Base-by-base conservation (phyloP, 1,140 invertebrate species). In the Phymorhynchus buccinoides region DNA sequence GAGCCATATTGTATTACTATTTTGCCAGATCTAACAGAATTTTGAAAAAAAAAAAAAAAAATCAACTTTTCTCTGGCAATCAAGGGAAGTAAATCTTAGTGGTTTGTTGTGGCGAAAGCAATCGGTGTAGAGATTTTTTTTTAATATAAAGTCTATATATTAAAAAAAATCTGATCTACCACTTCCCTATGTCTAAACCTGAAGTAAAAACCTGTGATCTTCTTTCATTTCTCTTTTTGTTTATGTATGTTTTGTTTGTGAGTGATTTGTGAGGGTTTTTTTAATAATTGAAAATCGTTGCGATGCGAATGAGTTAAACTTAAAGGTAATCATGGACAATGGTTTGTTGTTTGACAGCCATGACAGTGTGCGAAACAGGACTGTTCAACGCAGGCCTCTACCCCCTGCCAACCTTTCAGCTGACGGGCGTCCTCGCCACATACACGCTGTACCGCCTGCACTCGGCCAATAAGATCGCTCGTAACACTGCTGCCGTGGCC, bases 361-460 rank as follows among this genome's bases (percentile, higher is more conserved):
- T 90, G 73, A 88, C 88, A 9, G 68, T 85, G 32, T 90, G 89
- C 87, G 90, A 91, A 80, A 73, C 88, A 7, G 81, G 87, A 1
- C 66, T 91, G 52, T 89, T 86, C 81, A 84, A 88, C 35, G 83
- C 88, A 44, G 81, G 84, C 2, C 78, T 91, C 39, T 90, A 89
- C 71, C 84, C 86, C 22, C 86, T 86, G 81, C 86, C 87, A 27
- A 52, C 87, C 18, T 87, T 88, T 35, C 84, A 89, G 32, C 62
- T 88, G 37, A 89, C 89, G 12, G 83, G 82, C 37, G 56, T 89
- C 1, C 41, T 83, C 41, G 88, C 89, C 18, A 83, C 84, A 0
- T 91, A 91, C 82, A 88, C 86, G 39, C 68, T 90, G 6, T 86
- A 91, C 56, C 89, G 90, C 62, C 83, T 89, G 68, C 81, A 89